These are phyloP conservation scores for Myotis findleyi DNA, from an alignment of 2,797 vertebrate genomes.

Conservation along the genomic window DNA sequence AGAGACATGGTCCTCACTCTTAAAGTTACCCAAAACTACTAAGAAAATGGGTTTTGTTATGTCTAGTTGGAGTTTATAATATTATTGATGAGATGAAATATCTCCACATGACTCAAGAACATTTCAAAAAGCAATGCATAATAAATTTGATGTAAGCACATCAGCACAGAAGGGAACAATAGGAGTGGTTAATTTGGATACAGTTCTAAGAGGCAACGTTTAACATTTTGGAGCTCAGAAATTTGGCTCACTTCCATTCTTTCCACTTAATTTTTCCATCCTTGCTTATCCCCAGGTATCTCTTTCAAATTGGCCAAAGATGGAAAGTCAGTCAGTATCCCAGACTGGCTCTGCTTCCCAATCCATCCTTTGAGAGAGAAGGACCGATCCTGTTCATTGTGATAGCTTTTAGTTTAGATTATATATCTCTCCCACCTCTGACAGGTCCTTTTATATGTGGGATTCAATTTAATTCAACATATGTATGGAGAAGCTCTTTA, in stretches of 20 bases:
- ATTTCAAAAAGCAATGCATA: slow-evolving; percentile 53
- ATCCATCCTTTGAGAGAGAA: neutral
- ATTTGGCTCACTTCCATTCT: slow-evolving; percentile 45
- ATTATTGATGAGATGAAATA: slow-evolving; percentile 41
- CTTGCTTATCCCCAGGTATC: slow-evolving; percentile 11
- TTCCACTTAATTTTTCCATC: slow-evolving; percentile 52
- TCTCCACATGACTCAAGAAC: slow-evolving; percentile 49
- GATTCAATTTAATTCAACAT: neutral
- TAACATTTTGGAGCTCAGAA: slow-evolving; percentile 45
- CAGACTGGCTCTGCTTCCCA: neutral
- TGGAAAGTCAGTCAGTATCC: neutral
- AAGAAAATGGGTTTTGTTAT: slow-evolving; percentile 46
- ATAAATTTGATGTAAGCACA: slow-evolving; percentile 54
- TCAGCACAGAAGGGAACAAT: slow-evolving; percentile 53
- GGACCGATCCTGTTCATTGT: neutral
- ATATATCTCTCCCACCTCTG: neutral
- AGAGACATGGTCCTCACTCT: slow-evolving; percentile 24
- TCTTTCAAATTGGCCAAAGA: slow-evolving; percentile 21
- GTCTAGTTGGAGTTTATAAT: slow-evolving; percentile 57
- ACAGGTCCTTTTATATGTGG: neutral
- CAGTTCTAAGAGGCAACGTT: slow-evolving; percentile 15
- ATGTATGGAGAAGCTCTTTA: slow-evolving; percentile 16
- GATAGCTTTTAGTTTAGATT: neutral
- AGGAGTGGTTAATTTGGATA: slow-evolving; percentile 61
- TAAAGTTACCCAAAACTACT: neutral